These are phyloP conservation scores for Pristionchus exspectatus DNA, from an alignment of 2,888 invertebrate genomes.

Conservation along the genomic window DNA sequence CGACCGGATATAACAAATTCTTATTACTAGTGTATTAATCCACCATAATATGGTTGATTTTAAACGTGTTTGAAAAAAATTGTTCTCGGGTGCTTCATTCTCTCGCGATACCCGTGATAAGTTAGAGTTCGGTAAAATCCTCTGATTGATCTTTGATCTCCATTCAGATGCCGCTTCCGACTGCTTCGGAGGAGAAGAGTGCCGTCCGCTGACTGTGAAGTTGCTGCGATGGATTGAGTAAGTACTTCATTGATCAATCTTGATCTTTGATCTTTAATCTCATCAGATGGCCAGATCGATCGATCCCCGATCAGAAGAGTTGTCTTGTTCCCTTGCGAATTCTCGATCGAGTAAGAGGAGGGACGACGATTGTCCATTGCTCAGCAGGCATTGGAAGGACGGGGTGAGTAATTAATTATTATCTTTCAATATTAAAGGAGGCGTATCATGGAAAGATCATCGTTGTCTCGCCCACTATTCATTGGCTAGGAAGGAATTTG, in stretches of 20 bases:
- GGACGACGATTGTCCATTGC: slow-evolving; percentile 66
- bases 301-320: slow-evolving; percentile 65
- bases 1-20: too few relatives aligned
- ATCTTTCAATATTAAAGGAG: too few relatives aligned
- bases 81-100: too few relatives aligned
- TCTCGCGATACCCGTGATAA: too few relatives aligned
- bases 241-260: neutral
- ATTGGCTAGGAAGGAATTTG: too few relatives aligned
- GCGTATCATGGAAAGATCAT: too few relatives aligned
- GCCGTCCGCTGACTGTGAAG: slow-evolving; percentile 59
- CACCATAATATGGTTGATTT: neutral
- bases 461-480: too few relatives aligned
- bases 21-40: too few relatives aligned
- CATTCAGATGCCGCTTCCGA: slow-evolving; percentile 38
- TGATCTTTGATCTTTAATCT: neutral
- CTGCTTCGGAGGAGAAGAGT: slow-evolving; percentile 50
- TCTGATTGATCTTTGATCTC: slow-evolving; percentile 25
- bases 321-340: slow-evolving; percentile 62
- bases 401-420: slow-evolving; percentile 57
- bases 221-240: slow-evolving; percentile 66
- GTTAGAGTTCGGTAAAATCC: too few relatives aligned
- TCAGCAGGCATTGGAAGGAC: slow-evolving; percentile 69
- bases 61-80: too few relatives aligned
- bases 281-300: slow-evolving; percentile 68
- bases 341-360: slow-evolving; percentile 59